Evolutionary conservation across 2,888 invertebrate genomes (phyloP).

Genomic region (Exocentrus adspersus): DNA sequence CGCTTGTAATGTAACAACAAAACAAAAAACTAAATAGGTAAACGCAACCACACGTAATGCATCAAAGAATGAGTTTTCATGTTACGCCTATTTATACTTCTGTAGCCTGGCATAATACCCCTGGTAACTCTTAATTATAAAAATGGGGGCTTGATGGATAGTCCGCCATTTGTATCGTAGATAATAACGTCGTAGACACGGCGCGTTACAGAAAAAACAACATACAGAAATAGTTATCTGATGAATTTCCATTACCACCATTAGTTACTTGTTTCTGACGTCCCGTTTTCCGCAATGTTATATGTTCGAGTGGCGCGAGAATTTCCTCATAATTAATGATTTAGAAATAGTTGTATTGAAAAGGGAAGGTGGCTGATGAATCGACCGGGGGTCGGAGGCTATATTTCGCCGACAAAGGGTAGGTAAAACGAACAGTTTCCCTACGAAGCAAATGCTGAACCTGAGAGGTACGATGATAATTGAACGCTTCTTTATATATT

Average conservation of each 20-base stretch:
- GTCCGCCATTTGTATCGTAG: slow-evolving; percentile 19
- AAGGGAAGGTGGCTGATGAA: background rate
- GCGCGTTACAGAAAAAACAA: slow-evolving; percentile 12
- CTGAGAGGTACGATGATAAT: too few relatives aligned
- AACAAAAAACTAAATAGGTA: too few relatives aligned
- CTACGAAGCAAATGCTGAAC: too few relatives aligned
- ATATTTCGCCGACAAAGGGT: too few relatives aligned
- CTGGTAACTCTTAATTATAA: slow-evolving; percentile 14
- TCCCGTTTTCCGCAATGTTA: slow-evolving; percentile 20
- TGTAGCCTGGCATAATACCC: background rate
- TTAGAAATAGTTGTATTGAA: slow-evolving; percentile 9
- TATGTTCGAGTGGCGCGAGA: background rate
- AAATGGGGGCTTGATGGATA: slow-evolving; percentile 18
- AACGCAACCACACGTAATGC: too few relatives aligned
- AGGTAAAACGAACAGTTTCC: too few relatives aligned
- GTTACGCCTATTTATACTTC: slow-evolving; percentile 13
- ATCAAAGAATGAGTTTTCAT: slow-evolving; percentile 4
- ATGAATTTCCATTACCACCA: slow-evolving; percentile 22
- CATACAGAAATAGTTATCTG: slow-evolving; percentile 12
- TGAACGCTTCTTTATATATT: too few relatives aligned
- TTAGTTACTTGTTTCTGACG: slow-evolving; percentile 23
- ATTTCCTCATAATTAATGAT: slow-evolving; percentile 17
- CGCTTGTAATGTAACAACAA: too few relatives aligned
- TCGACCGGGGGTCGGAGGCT: background rate
- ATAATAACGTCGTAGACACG: slow-evolving; percentile 20